A percentile compares a stretch with the other conserved stretches of the same genome.
Evolutionary conservation across 1,140 invertebrate species (phyloP).

Genomic region (Cotesia vestalis): DNA sequence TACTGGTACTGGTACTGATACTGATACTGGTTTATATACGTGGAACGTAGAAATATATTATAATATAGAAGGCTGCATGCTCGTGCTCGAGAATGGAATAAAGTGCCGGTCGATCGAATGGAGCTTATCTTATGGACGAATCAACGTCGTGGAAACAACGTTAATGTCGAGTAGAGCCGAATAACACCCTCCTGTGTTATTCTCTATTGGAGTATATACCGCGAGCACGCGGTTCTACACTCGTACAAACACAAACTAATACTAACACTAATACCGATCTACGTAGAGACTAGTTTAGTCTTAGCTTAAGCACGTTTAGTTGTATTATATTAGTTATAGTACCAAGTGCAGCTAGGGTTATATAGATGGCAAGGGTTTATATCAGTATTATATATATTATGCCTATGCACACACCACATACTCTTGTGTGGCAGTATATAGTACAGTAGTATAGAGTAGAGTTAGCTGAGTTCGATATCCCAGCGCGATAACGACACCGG

Average conservation of each 20-base stretch:
- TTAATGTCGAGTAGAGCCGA: slow-evolving; percentile 40
- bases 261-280: background rate
- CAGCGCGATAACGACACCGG: slow-evolving; percentile 51
- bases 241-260: too few species aligned
- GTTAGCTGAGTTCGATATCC: slow-evolving; percentile 26
- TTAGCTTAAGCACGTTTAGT: too few species aligned
- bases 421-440: too few species aligned
- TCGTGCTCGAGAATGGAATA: background rate
- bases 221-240: slow-evolving; percentile 28
- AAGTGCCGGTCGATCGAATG: slow-evolving; percentile 31
- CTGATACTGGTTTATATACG: background rate
- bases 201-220: slow-evolving; percentile 27
- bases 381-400: background rate
- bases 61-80: background rate
- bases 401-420: background rate
- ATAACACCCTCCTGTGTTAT: slow-evolving; percentile 33
- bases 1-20: background rate
- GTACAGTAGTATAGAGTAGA: background rate
- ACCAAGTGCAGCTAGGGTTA: too few species aligned
- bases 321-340: too few species aligned
- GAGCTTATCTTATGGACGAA: slow-evolving; percentile 30
- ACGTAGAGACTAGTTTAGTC: background rate
- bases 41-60: background rate
- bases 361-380: background rate
- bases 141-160: slow-evolving; percentile 38